Percentiles rank a stretch among this genome's conserved stretches.
Conservation (phyloP, 1,140 invertebrate species). For the Pseudomyrmex gracilis region DNA sequence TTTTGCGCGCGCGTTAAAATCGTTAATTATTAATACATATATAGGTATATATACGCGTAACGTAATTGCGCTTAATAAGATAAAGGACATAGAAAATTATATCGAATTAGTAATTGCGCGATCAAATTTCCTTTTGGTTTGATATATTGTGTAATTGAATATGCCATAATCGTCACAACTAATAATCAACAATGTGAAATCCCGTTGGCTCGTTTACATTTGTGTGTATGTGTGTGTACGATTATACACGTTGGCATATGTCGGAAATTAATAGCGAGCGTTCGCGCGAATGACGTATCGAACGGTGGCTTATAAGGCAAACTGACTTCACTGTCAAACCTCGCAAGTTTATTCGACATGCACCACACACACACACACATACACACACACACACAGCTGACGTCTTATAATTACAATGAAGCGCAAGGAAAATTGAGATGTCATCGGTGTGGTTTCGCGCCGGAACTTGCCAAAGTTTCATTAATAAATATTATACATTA, state of each 20-base stretch:
- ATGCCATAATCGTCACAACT: constrained; percentile 10
- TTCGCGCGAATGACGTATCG: constrained; percentile 42
- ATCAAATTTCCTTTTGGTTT: constrained; percentile 7
- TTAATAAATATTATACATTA: too few species aligned
- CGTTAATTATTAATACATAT: neutral
- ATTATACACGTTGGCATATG: constrained; percentile 9
- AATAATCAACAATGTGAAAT: constrained; percentile 3
- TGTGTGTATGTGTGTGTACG: neutral
- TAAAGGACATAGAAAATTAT: neutral
- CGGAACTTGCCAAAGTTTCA: constrained; percentile 4
- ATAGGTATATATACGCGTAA: too few species aligned
- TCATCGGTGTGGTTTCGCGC: constrained; percentile 18
- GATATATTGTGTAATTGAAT: neutral
- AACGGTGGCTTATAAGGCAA: constrained; percentile 42
- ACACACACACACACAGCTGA: constrained; percentile 18
- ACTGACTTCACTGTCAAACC: constrained; percentile 38
- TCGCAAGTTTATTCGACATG: constrained; percentile 41
- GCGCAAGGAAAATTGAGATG: constrained; percentile 41
- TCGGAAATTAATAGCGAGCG: constrained; percentile 44
- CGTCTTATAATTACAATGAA: constrained; percentile 21
- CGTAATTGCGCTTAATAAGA: neutral
- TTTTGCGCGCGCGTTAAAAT: neutral
- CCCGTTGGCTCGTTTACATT: neutral
- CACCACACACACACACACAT: too few species aligned
- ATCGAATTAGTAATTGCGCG: constrained; percentile 11